Percentiles rank a stretch among this genome's conserved stretches.
Conservation (phyloP, 2,797 vertebrate genomes). For the Manis pentadactyla region DNA sequence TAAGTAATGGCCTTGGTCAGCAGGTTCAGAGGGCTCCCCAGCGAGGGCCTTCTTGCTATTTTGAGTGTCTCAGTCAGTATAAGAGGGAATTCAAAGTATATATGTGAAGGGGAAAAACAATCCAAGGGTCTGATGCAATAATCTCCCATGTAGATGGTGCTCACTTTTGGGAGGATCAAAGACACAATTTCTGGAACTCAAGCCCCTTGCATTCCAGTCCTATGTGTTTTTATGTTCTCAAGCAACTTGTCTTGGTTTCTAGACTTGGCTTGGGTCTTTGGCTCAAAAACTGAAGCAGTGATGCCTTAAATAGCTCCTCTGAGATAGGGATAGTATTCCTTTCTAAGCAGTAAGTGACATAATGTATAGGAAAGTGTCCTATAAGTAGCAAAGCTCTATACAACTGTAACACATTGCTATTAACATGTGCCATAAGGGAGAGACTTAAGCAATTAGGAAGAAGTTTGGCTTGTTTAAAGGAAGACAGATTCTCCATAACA, state of each 20-base stretch:
- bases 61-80: not conserved
- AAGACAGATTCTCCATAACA: slow-evolving; percentile 60
- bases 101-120: not conserved
- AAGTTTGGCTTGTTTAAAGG: slow-evolving; percentile 51
- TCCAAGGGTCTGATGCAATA: not conserved
- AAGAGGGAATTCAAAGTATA: not conserved
- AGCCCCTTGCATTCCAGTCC: not conserved
- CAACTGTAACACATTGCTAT: not conserved
- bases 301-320: not conserved
- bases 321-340: not conserved
- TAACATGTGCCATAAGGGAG: not conserved
- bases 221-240: not conserved
- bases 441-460: slow-evolving; percentile 28
- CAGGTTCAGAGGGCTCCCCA: not conserved
- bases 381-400: not conserved
- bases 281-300: not conserved
- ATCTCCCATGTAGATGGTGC: not conserved
- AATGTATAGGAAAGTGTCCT: not conserved
- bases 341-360: not conserved
- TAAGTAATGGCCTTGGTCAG: not conserved
- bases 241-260: not conserved
- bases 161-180: not conserved
- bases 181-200: not conserved
- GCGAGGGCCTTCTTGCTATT: not conserved
- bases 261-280: not conserved